These are phyloP conservation scores for Sebastes reedi DNA, from an alignment of 2,797 vertebrate genomes.

Conservation along the genomic window DNA sequence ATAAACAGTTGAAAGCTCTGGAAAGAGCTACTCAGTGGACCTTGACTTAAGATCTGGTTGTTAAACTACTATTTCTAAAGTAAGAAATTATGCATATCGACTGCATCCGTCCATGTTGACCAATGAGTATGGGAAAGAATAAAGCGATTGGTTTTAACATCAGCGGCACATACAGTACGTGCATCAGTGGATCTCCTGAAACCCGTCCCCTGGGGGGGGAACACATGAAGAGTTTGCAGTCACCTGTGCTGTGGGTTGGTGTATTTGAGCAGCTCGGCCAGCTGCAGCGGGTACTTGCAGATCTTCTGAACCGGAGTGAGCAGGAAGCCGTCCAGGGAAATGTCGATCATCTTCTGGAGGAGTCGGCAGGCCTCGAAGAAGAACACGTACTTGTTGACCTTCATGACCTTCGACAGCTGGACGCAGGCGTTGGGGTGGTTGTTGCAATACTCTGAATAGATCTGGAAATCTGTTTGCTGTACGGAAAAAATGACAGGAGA, in stretches of 20 bases:
- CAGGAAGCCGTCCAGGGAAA: conserved; percentile 94
- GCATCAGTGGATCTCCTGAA: background rate
- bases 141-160: background rate
- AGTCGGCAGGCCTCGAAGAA: conserved; percentile 97
- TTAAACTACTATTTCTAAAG: background rate
- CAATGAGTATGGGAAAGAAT: background rate
- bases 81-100: background rate
- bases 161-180: no score
- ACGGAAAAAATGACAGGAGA: background rate
- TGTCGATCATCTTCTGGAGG: conserved; percentile 97
- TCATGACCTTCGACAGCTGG: conserved; percentile 92
- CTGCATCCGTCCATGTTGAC: background rate
- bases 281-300: conserved; percentile 96
- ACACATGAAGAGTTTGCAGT: background rate
- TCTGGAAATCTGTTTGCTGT: conserved; percentile 97
- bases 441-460: conserved; percentile 98
- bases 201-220: background rate
- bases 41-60: no score
- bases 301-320: conserved; percentile 98
- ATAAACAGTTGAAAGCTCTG: background rate
- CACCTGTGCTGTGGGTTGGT: conserved; percentile 95
- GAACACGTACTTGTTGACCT: conserved; percentile 94
- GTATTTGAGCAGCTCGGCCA: conserved; percentile 96
- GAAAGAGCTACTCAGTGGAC: background rate
- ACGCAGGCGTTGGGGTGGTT: conserved; percentile 95